Evolutionary conservation across 2,113 vertebrate genomes (phyloP).

Genomic region (Campylomormyrus numenius): DNA sequence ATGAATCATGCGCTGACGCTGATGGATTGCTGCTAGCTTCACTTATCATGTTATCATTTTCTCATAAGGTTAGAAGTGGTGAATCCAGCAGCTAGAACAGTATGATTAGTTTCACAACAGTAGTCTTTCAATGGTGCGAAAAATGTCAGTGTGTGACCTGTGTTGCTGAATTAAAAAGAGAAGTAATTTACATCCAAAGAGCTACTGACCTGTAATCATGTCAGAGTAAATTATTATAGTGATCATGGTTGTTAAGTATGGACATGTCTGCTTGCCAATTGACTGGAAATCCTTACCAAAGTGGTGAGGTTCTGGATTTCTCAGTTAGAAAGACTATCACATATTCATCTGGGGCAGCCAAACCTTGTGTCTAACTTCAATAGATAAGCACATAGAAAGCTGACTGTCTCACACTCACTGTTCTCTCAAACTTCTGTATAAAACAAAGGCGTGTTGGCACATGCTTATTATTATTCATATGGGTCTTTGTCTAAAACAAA

Average conservation of each 20-base stretch:
- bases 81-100: not conserved
- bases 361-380: not conserved
- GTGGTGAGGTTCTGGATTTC: not conserved
- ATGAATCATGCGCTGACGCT: not conserved
- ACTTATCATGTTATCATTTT: not conserved
- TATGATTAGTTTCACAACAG: not conserved
- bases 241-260: conserved; percentile 5
- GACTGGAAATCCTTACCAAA: not conserved
- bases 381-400: not conserved
- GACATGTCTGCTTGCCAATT: conserved; percentile 1
- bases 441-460: conserved; percentile 18
- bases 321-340: not conserved
- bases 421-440: conserved; percentile 7
- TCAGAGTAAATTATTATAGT: conserved; percentile 18
- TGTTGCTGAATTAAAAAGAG: conserved; percentile 13
- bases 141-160: conserved; percentile 11
- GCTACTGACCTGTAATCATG: conserved; percentile 25
- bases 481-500: not conserved
- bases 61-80: not conserved
- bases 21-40: not conserved
- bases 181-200: conserved; percentile 17
- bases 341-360: not conserved
- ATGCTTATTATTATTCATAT: conserved; percentile 12
- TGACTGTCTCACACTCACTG: conserved; percentile 25
- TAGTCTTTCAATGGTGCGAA: not conserved